Evolutionary conservation across 2,113 vertebrate species (phyloP), one percentile per base, ranked within the genome.

Genomic region (Lutjanus erythropterus): DNA sequence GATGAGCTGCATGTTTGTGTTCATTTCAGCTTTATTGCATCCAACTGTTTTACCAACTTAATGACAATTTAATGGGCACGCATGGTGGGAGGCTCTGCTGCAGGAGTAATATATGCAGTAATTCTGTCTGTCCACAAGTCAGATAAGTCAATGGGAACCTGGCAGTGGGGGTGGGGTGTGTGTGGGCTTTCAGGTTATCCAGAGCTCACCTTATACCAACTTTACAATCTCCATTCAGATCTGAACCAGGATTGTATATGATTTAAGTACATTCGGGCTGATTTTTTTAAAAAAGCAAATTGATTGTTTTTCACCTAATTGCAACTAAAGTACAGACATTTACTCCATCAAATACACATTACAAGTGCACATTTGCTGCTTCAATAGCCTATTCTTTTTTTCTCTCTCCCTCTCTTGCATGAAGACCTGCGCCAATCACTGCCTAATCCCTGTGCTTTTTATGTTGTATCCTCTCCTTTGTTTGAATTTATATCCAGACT

Each of bases 51-150:
- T 31, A 70, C 71, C 68, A 75, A 80, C 65, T 69, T 92, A 88
- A 91, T 85, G 87, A 62, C 58, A 76, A 75, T 83, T 83, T 86
- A 88, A 85, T 66, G 46, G 65, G 41, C 47, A 47, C 58, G 15
- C 75, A 66, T 64, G 58, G 67, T 18, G 27, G 49, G 85, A 74
- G 81, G 68, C 55, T 47, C 69, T 87, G 76, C 78, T 85, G 89
- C 77, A 83, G 75, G 56, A 65, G 39, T 61, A 84, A 87, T 74
- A 70, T 58, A 77, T 78, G 84, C 87, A 85, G 78, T 60, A 41
- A 71, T 75, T 86, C 82, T 58, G 58, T 86, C 82, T 58, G 58
- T 64, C 68, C 65, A 80, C 78, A 76, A 82, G 83, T 79, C 88
- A 79, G 72, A 72, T 78, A 69, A 83, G 78, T 87, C 59, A 82